These are phyloP conservation scores for Nyctereutes procyonoides DNA, from an alignment of 2,113 vertebrate genomes.

Conservation along the genomic window DNA sequence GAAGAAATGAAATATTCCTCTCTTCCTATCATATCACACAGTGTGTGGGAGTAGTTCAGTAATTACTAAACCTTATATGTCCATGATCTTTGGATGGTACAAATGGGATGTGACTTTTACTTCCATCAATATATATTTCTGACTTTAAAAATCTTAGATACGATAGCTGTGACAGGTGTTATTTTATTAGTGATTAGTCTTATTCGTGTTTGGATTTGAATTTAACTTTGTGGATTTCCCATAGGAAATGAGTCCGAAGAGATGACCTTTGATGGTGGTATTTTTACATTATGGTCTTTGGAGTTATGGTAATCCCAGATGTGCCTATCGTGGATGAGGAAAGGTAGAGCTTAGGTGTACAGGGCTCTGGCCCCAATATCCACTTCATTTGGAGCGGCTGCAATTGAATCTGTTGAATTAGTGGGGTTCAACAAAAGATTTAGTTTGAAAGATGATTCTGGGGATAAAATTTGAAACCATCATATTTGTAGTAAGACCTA, in stretches of 20 bases:
- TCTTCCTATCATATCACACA: background rate
- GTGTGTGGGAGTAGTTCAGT: background rate
- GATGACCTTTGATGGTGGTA: conserved; percentile 7
- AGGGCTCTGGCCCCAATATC: background rate
- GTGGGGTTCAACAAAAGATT: background rate
- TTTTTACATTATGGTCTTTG: background rate
- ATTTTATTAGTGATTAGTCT: conserved; percentile 30
- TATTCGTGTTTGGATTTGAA: conserved; percentile 22
- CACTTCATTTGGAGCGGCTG: background rate
- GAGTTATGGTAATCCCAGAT: background rate
- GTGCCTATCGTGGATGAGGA: background rate
- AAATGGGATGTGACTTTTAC: background rate
- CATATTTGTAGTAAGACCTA: background rate
- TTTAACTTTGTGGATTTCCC: conserved; percentile 13
- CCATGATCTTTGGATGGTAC: background rate
- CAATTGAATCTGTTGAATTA: background rate
- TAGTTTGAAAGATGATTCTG: background rate
- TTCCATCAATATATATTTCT: background rate
- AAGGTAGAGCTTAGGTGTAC: background rate
- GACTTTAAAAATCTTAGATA: background rate
- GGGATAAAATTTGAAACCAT: background rate
- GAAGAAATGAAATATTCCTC: background rate
- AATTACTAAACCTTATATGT: background rate
- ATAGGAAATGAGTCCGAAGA: background rate
- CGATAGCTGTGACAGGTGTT: background rate